phyloP scores from a whole-genome alignment of 1,140 invertebrate genomes.

The Myzus persicae region DNA sequence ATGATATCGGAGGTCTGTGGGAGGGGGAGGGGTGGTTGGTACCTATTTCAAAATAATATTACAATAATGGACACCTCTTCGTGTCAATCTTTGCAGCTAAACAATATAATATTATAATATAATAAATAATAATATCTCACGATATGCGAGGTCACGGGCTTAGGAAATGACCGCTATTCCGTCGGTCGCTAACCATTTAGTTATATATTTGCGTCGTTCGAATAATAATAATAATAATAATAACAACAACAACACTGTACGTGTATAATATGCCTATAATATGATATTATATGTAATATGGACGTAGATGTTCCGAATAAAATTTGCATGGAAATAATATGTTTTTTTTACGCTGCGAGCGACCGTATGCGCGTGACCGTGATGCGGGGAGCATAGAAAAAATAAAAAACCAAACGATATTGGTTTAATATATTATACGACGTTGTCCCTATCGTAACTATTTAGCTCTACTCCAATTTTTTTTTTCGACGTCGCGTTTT shows the following conservation, averaged over 20 bases:
- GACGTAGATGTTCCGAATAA: background rate
- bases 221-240: background rate
- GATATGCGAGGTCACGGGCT: background rate
- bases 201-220: too few species aligned
- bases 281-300: background rate
- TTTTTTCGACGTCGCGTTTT: background rate
- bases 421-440: background rate
- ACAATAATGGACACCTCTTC: background rate
- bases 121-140: background rate
- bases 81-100: background rate
- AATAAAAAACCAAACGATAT: background rate
- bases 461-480: background rate
- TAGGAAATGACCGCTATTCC: background rate
- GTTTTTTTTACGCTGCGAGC: background rate
- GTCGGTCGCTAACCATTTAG: background rate
- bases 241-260: background rate
- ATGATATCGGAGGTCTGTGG: background rate
- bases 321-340: conserved; percentile 1
- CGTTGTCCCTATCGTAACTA: background rate
- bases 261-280: background rate
- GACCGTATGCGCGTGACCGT: background rate
- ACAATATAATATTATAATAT: too few species aligned
- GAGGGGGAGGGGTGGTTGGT: too few species aligned
- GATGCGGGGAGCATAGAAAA: background rate
- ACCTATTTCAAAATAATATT: too few species aligned